Evolutionary conservation across 2,113 vertebrate genomes (phyloP).

Genomic region (Pseudopipra pipra): DNA sequence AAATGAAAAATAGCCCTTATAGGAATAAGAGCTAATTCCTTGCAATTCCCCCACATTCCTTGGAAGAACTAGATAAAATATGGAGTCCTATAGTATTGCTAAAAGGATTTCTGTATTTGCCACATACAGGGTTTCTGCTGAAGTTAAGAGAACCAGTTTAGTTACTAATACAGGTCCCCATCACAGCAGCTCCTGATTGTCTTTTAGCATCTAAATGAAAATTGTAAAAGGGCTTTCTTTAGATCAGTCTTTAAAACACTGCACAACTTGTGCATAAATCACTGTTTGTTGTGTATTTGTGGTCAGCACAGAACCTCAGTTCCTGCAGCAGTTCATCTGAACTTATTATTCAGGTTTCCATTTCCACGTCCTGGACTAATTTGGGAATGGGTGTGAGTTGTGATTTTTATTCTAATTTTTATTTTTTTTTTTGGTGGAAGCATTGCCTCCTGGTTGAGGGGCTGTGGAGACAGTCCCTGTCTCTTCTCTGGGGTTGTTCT

Average conservation of each 20-base stretch:
- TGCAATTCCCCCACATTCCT: background rate
- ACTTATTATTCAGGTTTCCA: background rate
- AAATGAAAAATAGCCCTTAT: background rate
- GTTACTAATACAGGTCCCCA: background rate
- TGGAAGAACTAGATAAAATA: background rate
- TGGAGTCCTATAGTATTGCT: background rate
- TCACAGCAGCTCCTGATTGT: background rate
- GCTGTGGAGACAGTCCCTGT: background rate
- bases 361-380: background rate
- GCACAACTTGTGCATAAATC: background rate
- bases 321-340: background rate
- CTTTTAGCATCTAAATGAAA: background rate
- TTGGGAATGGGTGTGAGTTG: background rate
- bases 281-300: background rate
- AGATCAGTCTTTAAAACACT: background rate
- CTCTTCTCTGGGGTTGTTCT: conserved; percentile 13
- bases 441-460: background rate
- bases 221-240: background rate
- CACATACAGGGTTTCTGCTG: background rate
- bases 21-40: background rate
- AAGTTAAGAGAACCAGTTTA: background rate
- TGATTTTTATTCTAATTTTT: background rate
- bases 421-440: background rate
- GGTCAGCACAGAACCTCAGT: too few relatives aligned
- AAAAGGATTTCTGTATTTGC: background rate